Conservation (phyloP, 1,140 invertebrate species). For the Papilio machaon region DNA sequence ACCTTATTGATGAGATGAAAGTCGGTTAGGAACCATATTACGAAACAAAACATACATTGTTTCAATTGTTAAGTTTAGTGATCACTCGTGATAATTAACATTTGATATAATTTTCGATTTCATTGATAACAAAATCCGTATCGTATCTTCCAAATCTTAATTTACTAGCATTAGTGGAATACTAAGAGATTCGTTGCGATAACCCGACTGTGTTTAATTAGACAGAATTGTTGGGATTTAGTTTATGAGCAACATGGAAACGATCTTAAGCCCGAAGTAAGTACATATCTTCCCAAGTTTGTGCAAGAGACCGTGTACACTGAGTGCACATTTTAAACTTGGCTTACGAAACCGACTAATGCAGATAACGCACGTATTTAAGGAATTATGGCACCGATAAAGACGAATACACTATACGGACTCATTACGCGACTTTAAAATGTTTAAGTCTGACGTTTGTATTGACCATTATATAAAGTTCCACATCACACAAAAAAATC, state of each 20-base stretch:
- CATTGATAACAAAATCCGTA: neutral
- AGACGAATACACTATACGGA: neutral
- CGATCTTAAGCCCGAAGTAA: conserved; percentile 27
- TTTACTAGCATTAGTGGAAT: conserved; percentile 9
- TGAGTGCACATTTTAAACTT: conserved; percentile 24
- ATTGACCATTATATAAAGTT: neutral
- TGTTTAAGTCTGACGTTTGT: neutral
- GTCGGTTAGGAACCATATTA: neutral
- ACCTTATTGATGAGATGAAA: no score
- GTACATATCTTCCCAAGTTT: conserved; percentile 20
- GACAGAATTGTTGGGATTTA: conserved; percentile 24
- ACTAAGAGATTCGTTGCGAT: conserved; percentile 6
- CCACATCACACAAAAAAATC: no score
- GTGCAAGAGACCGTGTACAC: conserved; percentile 2
- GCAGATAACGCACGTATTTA: conserved; percentile 29
- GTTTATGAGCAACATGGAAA: conserved; percentile 32
- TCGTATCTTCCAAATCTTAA: neutral
- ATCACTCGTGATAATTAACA: neutral
- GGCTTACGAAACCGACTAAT: conserved; percentile 16
- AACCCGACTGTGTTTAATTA: conserved; percentile 12
- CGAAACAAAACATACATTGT: neutral
- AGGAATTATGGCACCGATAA: conserved; percentile 15
- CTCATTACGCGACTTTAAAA: neutral
- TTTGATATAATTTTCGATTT: neutral
- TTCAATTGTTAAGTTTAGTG: neutral